Base-by-base conservation (phyloP, 92 coral and sea anemone genomes). In the Phenganax marumi region DNA sequence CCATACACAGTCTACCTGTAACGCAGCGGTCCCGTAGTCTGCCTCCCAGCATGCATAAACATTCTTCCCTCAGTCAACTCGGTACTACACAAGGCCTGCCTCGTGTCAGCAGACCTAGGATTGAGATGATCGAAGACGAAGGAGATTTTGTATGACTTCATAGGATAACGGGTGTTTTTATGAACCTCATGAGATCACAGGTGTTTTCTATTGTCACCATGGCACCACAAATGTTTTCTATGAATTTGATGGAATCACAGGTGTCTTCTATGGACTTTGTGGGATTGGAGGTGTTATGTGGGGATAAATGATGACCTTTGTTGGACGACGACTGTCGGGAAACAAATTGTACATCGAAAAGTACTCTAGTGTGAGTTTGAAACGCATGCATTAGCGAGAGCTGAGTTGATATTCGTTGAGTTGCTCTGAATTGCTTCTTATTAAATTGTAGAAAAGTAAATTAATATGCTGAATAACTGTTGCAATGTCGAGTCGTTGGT, bases 101-200 rank as follows among this genome's bases (percentile, higher is more conserved):
- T 33, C 82, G 82, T 46, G 54, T 58, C 8, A 33, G 54, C 12
- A 63, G 82, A 48, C 82, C 82, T 5, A 77, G 71, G 51, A 85
- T 90, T 76, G 85, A 83, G 17, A 85, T 84, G 78, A 79, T 87
- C 86, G 93, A 95, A 62, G 98, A 91, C 50, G 98, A 92, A 47
- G 98, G 97, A 43, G 98, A 92, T 80, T 92, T 89, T 77, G 98
- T 95, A 70, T 94, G 90, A 84, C 39, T 48, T 39, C 21, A 48
- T 14, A 12, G 55, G 71, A 77, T 43, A 1, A 12, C 18, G 1
- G n/a, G 51, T 16, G 71, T 62, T 49, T 61, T 58, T 46, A 54
- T 24, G 82, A 56, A 50, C 46, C 54, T 12, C 23, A 5, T 3
- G 70, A 5, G 43, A 33, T 33, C 43, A 33, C 43, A 33, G 2